Base-by-base conservation (phyloP, 2,113 vertebrate genomes). In the Hippocampus barbouri region DNA sequence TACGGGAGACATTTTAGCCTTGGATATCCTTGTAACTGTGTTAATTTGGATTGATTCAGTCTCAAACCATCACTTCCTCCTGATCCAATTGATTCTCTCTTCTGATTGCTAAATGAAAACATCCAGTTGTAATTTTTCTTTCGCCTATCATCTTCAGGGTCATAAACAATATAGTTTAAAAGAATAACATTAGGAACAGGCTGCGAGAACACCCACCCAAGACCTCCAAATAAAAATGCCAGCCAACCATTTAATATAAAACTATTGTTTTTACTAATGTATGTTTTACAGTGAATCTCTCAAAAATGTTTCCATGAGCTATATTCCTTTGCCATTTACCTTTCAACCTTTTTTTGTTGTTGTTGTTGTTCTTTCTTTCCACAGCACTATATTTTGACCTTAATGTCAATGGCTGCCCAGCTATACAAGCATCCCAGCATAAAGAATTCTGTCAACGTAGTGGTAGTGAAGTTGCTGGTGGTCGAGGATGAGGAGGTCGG, bases 341-440 rank as follows among this genome's bases (percentile, higher is more conserved):
- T 21, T 64, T n/a, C 40, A 64, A 64, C 21, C 38, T 64, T 64
- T 70, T 12, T 2, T 59, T n/a, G n/a, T n/a, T n/a, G n/a, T 23
- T 38, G 34, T 1, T 38, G 34, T 38, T 38, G 34, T 23, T 59
- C 25, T 75, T 10, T 54, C 53, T 45, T 69, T 72, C 14, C 30
- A 0, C 90, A 99, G 96, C 95, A 94, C 83, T 98, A 98, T 47
- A 18, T 97, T 40, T 92, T 99, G 82, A 98, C 94, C 3, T 86
- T 99, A 75, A 92, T 97, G 90, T 94, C 97, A 0, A 89, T 98
- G 91, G 94, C 95, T 0, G 92, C 96, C 75, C 94, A 83, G 59
- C 92, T 99, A 77, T 99, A 96, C 91, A 95, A 94, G 75, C 96
- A 99, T 76, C 95, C 96, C 75, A 99, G 96, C 92, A 94, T 99